Conservation (phyloP, 2,113 vertebrate species). For the Carollia perspicillata region DNA sequence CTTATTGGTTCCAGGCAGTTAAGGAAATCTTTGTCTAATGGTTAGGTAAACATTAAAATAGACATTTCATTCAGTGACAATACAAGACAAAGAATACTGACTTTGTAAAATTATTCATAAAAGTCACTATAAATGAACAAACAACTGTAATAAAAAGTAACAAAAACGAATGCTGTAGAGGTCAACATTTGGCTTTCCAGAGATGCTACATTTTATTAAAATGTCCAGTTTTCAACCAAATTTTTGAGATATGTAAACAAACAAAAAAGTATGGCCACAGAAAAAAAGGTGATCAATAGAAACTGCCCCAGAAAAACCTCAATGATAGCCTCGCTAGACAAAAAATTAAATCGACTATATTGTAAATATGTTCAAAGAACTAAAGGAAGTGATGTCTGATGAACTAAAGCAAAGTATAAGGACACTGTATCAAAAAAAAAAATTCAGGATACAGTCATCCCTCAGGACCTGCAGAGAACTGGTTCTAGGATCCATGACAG, state of each 20-base stretch:
- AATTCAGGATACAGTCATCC: background rate
- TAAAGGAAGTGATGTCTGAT: background rate
- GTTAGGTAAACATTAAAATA: background rate
- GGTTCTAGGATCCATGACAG: background rate
- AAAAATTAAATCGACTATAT: background rate
- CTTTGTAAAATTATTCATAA: constrained; percentile 4
- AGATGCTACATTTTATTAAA: background rate
- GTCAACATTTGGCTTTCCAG: background rate
- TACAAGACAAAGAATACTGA: background rate
- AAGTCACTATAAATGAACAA: background rate
- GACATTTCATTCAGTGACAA: background rate
- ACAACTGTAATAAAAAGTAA: background rate
- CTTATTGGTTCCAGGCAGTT: background rate
- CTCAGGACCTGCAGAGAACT: background rate
- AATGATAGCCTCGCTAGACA: background rate
- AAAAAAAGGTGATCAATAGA: background rate
- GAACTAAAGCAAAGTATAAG: background rate
- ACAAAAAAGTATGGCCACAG: background rate
- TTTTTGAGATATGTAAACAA: constrained; percentile 3
- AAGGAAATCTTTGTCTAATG: background rate
- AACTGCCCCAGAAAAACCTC: background rate
- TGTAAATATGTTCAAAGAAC: background rate
- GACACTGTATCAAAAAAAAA: background rate
- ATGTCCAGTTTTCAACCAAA: constrained; percentile 23
- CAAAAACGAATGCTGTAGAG: background rate